A percentile compares a stretch with the other conserved stretches of the same genome.
phyloP scores from a whole-genome alignment of 2,888 invertebrate genomes.

The Bombyx huttoni region DNA sequence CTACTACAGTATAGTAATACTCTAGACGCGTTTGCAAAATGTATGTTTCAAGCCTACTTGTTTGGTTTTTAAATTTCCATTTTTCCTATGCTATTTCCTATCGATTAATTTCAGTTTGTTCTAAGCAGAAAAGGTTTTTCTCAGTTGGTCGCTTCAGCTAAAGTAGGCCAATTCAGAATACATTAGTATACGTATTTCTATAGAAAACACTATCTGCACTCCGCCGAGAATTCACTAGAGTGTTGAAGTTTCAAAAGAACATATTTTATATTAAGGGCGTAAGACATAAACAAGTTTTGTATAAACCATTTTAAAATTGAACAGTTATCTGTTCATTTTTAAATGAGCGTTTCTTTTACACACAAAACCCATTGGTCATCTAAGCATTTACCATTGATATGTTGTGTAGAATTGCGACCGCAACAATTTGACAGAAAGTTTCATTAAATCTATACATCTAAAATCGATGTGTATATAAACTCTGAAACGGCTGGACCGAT shows the following conservation, averaged over 20 bases:
- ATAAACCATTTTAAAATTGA: background rate
- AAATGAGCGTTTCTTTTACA: background rate
- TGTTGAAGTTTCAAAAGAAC: background rate
- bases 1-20: too few species aligned
- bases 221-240: background rate
- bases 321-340: background rate
- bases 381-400: too few species aligned
- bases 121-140: background rate
- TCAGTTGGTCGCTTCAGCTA: background rate
- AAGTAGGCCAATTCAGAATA: background rate
- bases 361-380: too few species aligned
- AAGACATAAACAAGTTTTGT: background rate
- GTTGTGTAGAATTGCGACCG: too few species aligned
- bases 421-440: too few species aligned
- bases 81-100: background rate
- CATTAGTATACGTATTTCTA: background rate
- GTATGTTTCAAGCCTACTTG: background rate
- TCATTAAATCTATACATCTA: too few species aligned
- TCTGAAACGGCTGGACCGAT: too few species aligned
- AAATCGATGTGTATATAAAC: too few species aligned
- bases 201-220: background rate
- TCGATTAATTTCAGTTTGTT: background rate
- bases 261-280: background rate
- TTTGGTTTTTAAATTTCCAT: background rate
- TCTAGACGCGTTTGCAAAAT: too few species aligned